Evolutionary conservation across 1,140 invertebrate genomes (phyloP).

Genomic region (Phymorhynchus buccinoides): DNA sequence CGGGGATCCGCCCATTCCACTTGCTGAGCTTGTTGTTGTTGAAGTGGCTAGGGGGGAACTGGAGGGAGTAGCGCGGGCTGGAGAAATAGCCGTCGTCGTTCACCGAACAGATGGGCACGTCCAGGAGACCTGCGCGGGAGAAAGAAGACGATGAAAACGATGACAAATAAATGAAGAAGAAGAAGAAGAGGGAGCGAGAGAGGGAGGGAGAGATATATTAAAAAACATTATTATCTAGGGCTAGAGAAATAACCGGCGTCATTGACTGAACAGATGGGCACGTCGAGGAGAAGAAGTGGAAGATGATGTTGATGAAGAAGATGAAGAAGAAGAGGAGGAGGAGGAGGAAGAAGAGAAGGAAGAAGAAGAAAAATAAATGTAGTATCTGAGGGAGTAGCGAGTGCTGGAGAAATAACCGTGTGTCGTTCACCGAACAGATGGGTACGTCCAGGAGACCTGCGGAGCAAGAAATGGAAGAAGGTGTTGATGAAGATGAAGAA

Average conservation of each 20-base stretch:
- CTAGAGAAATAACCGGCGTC: slow-evolving; percentile 69
- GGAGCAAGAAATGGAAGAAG: not conserved
- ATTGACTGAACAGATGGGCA: slow-evolving; percentile 72
- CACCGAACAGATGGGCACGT: slow-evolving; percentile 71
- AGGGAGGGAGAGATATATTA: too few species aligned
- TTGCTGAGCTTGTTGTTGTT: slow-evolving; percentile 61
- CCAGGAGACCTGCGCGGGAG: slow-evolving; percentile 63
- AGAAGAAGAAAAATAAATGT: too few species aligned
- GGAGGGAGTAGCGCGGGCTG: slow-evolving; percentile 62
- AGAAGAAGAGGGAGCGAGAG: too few species aligned
- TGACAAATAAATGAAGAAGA: too few species aligned
- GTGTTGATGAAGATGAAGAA: not conserved
- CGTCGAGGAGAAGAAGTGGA: slow-evolving; percentile 59
- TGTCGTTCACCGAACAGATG: too few species aligned
- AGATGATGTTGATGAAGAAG: too few species aligned
- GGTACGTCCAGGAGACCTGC: too few species aligned
- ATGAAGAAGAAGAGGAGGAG: too few species aligned
- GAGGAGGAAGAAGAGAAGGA: too few species aligned
- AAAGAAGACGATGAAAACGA: not conserved
- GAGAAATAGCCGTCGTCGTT: slow-evolving; percentile 70
- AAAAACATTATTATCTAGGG: too few species aligned
- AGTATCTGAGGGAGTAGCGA: too few species aligned
- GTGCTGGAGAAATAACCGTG: too few species aligned
- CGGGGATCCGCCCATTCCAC: slow-evolving; percentile 59
- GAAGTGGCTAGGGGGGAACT: slow-evolving; percentile 70